phyloP scores from a whole-genome alignment of 2,113 vertebrate genomes.

The Castor canadensis region DNA sequence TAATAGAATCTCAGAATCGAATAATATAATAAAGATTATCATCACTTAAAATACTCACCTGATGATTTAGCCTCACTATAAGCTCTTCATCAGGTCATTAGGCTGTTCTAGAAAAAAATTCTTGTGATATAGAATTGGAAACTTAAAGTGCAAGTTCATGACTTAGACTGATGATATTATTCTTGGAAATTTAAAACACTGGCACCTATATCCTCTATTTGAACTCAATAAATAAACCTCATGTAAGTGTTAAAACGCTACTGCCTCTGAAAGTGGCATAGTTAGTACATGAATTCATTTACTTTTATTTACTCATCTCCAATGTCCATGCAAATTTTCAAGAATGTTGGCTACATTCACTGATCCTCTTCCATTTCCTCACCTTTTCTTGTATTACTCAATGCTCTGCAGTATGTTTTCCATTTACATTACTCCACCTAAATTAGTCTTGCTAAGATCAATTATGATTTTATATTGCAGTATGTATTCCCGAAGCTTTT shows the following conservation, averaged over 20 bases:
- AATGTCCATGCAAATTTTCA: neutral
- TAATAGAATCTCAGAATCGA: slow-evolving; percentile 18
- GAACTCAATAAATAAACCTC: neutral
- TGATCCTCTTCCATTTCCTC: neutral
- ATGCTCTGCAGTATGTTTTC: neutral
- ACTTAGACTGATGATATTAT: neutral
- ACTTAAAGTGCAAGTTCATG: neutral
- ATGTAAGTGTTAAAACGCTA: neutral
- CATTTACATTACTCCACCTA: neutral
- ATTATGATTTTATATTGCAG: neutral
- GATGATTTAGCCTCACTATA: neutral
- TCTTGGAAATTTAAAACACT: neutral
- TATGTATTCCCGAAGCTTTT: neutral
- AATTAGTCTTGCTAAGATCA: neutral
- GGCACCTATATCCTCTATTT: neutral
- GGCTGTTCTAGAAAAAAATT: neutral
- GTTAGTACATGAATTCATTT: neutral
- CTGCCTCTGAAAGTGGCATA: neutral
- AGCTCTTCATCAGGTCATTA: neutral
- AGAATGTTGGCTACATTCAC: neutral
- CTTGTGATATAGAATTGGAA: neutral
- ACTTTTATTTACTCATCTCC: neutral
- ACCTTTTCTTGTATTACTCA: neutral
- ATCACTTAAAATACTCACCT: neutral
- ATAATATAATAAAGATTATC: slow-evolving; percentile 25